These are phyloP conservation scores for Myiagra hebetior DNA, from an alignment of 2,113 vertebrate species.

Conservation along the genomic window DNA sequence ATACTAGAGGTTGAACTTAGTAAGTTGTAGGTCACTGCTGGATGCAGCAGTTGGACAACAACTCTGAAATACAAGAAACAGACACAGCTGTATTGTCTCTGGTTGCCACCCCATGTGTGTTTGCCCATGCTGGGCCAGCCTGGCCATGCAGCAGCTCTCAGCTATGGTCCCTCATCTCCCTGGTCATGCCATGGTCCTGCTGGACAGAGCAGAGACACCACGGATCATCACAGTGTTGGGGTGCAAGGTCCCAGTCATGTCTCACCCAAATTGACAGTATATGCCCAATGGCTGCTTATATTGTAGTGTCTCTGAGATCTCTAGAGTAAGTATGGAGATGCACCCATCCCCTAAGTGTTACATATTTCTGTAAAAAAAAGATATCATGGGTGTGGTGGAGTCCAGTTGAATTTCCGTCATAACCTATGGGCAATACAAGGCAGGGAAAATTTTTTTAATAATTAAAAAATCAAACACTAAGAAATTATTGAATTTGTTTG, in stretches of 20 bases:
- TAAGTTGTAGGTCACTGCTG: neutral
- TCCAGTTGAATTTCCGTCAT: neutral
- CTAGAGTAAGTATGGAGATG: neutral
- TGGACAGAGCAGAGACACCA: neutral
- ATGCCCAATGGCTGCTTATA: neutral
- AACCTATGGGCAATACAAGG: neutral
- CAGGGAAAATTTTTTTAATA: neutral
- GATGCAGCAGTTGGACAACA: neutral
- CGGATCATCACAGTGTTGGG: neutral
- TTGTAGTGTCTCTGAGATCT: neutral
- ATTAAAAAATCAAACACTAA: neutral
- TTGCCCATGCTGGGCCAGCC: neutral
- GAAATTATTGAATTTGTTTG: neutral
- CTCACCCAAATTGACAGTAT: neutral
- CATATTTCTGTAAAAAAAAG: neutral
- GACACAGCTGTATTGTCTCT: neutral
- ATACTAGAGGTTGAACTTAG: neutral
- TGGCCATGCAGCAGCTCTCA: rapidly evolving
- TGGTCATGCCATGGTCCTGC: neutral
- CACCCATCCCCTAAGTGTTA: neutral
- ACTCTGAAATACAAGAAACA: neutral
- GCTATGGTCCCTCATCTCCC: neutral
- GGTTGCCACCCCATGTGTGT: neutral
- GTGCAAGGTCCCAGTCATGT: neutral
- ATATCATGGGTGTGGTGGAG: neutral